A percentile compares a stretch with the other conserved stretches of the same genome.
phyloP scores from a whole-genome alignment of 2,113 vertebrate species.

The Sinocyclocheilus grahami region DNA sequence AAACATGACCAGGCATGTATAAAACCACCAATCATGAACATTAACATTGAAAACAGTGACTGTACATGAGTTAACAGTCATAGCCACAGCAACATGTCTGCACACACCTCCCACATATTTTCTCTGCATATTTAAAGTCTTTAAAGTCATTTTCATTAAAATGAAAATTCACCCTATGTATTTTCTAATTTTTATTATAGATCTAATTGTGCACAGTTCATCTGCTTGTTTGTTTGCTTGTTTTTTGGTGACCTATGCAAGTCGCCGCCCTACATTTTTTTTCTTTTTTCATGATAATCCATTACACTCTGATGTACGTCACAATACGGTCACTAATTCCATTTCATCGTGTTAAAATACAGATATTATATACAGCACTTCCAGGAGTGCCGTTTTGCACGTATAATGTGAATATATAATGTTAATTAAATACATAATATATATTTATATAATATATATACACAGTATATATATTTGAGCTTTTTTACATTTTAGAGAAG shows the following conservation, averaged over 20 bases:
- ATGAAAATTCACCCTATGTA: background rate
- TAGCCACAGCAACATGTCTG: slow-evolving; percentile 30
- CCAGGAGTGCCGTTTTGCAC: background rate
- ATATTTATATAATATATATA: too few species aligned
- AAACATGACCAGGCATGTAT: slow-evolving; percentile 29
- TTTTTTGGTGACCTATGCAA: background rate
- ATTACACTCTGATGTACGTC: background rate
- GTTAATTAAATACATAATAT: background rate
- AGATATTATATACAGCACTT: background rate
- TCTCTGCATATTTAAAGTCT: background rate
- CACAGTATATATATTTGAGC: too few species aligned
- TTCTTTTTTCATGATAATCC: background rate
- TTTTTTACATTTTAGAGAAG: too few species aligned
- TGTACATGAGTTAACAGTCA: slow-evolving; percentile 37
- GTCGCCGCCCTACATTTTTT: background rate
- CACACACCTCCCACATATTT: too few species aligned
- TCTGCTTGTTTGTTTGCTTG: background rate
- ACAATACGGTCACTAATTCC: background rate
- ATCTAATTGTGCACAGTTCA: too few species aligned
- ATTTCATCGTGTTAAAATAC: background rate
- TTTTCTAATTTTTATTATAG: too few species aligned
- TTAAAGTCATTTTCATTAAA: background rate
- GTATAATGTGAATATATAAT: background rate
- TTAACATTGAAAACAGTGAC: slow-evolving; percentile 26
- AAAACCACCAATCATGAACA: slow-evolving; percentile 35